A percentile compares a stretch with the other conserved stretches of the same genome.
phyloP scores from a whole-genome alignment of 2,797 vertebrate species.

The Tangara arthus region DNA sequence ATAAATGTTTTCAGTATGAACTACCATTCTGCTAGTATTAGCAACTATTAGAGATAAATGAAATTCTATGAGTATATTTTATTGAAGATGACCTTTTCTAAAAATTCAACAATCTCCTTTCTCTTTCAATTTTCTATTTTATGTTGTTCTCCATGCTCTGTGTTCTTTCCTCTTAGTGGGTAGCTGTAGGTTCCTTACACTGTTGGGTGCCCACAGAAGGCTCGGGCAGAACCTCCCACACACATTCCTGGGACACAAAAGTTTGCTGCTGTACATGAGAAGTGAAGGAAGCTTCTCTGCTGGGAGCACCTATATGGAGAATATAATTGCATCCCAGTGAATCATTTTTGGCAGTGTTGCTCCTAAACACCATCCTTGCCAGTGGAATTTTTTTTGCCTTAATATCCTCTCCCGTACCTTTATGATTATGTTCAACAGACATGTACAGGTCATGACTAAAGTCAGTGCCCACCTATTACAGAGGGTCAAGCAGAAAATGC shows the following conservation, averaged over 20 bases:
- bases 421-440: not conserved
- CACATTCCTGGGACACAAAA: not conserved
- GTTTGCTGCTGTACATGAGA: not conserved
- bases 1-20: not conserved
- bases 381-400: not conserved
- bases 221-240: not conserved
- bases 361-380: not conserved
- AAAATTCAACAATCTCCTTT: not conserved
- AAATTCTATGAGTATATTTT: not conserved
- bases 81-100: not conserved
- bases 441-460: not conserved
- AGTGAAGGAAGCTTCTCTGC: not conserved
- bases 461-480: not conserved
- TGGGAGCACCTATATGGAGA: not conserved
- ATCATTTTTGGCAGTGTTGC: not conserved
- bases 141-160: not conserved
- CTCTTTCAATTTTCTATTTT: not conserved
- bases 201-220: not conserved
- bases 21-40: not conserved
- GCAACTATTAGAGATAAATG: not conserved
- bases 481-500: not conserved
- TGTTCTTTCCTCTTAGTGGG: not conserved
- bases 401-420: not conserved
- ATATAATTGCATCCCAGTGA: not conserved
- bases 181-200: not conserved